Percentiles rank a stretch among this genome's conserved stretches.
phyloP scores from a whole-genome alignment of 2,113 vertebrate genomes.

The Crypturellus undulatus region DNA sequence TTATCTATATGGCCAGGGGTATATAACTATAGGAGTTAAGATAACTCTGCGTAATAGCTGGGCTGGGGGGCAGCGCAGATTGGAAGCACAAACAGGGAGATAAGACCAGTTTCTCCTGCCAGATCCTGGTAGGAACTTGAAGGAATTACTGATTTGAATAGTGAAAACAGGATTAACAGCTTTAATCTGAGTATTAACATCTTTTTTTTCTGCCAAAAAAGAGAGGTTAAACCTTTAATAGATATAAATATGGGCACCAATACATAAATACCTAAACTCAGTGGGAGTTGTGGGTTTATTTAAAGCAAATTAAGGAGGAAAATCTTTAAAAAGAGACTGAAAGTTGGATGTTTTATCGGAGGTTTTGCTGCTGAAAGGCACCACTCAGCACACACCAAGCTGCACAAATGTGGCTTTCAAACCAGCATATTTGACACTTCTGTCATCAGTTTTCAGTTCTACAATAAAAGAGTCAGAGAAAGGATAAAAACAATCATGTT shows the following conservation, averaged over 20 bases:
- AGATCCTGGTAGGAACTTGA: not conserved
- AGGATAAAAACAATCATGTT: not conserved
- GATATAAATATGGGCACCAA: not conserved
- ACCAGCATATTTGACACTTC: not conserved
- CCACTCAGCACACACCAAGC: not conserved
- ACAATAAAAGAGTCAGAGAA: not conserved
- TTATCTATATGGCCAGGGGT: not conserved
- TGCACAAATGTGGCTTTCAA: not conserved
- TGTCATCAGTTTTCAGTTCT: not conserved
- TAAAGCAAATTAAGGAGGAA: not conserved
- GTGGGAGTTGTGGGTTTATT: not conserved
- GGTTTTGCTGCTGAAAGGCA: not conserved
- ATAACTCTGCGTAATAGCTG: accelerated
- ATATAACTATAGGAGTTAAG: not conserved
- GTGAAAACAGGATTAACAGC: not conserved
- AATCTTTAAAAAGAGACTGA: not conserved
- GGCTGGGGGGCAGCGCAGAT: not conserved
- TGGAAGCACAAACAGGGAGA: not conserved
- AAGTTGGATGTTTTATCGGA: not conserved
- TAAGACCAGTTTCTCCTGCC: not conserved
- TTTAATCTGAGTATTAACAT: not conserved
- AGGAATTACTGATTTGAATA: not conserved
- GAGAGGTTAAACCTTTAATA: not conserved
- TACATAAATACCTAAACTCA: not conserved
- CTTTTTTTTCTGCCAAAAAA: not conserved